phyloP scores from a whole-genome alignment of 2,888 invertebrate species.

The Anorthoa munda region DNA sequence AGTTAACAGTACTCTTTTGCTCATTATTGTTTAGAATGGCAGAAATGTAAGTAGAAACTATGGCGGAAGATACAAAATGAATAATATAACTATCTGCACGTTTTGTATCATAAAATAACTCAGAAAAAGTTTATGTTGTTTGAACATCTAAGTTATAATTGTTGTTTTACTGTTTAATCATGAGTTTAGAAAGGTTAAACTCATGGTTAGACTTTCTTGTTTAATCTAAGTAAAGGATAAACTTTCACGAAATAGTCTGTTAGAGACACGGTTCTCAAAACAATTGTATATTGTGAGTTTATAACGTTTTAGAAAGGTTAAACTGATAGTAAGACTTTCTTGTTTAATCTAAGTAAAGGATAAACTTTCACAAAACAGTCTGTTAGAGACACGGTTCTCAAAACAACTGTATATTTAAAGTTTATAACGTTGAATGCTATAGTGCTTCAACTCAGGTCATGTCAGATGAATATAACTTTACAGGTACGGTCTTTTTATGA shows the following conservation, averaged over 20 bases:
- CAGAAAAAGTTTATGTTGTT: neutral
- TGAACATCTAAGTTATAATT: neutral
- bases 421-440: neutral
- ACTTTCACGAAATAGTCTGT: slow-evolving; percentile 12
- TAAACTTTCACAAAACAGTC: slow-evolving; percentile 13
- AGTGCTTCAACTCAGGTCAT: neutral
- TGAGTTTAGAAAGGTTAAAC: slow-evolving; percentile 1
- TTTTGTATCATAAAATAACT: slow-evolving; percentile 14
- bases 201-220: slow-evolving; percentile 19
- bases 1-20: slow-evolving; percentile 7
- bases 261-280: neutral
- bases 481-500: neutral
- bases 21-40: slow-evolving; percentile 30
- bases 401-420: neutral
- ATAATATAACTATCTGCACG: slow-evolving; percentile 12
- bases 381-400: neutral
- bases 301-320: neutral
- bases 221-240: slow-evolving; percentile 2
- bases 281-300: neutral
- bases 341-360: slow-evolving; percentile 7
- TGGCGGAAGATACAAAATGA: slow-evolving; percentile 8
- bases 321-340: slow-evolving; percentile 14
- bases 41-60: slow-evolving; percentile 16
- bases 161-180: slow-evolving; percentile 22
- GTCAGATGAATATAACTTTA: neutral